These are phyloP conservation scores for Semnornis frantzii DNA, from an alignment of 2,113 vertebrate species.

Conservation along the genomic window DNA sequence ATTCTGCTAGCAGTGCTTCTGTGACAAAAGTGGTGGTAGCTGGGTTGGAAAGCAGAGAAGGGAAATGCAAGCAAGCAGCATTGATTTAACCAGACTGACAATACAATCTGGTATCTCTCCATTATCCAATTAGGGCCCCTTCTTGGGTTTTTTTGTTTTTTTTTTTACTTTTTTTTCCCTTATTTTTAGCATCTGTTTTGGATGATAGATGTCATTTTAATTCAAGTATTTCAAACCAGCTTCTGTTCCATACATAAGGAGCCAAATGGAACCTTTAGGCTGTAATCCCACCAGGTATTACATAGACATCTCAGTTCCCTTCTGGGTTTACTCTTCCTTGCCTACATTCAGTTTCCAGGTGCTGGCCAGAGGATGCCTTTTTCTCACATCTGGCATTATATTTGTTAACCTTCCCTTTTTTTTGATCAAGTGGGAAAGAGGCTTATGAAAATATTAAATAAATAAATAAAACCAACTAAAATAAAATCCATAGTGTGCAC, in stretches of 20 bases:
- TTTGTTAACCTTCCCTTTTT: neutral
- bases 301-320: neutral
- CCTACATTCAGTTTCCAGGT: neutral
- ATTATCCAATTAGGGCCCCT: neutral
- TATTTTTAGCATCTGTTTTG: neutral
- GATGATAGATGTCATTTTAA: neutral
- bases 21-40: neutral
- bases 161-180: neutral
- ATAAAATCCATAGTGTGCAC: neutral
- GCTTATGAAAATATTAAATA: neutral
- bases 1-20: neutral
- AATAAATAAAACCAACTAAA: neutral
- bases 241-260: neutral
- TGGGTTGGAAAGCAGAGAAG: neutral
- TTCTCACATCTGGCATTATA: neutral
- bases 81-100: neutral
- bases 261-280: neutral
- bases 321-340: fast-evolving
- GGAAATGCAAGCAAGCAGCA: neutral
- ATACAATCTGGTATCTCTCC: neutral
- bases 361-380: neutral
- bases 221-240: neutral
- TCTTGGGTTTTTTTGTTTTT: neutral
- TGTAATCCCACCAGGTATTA: neutral
- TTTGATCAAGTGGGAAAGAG: neutral